A percentile compares a stretch with the other conserved stretches of the same genome.
These are phyloP conservation scores for Crocodylus rhombifer DNA, from an alignment of 2,797 vertebrate species.

Conservation along the genomic window DNA sequence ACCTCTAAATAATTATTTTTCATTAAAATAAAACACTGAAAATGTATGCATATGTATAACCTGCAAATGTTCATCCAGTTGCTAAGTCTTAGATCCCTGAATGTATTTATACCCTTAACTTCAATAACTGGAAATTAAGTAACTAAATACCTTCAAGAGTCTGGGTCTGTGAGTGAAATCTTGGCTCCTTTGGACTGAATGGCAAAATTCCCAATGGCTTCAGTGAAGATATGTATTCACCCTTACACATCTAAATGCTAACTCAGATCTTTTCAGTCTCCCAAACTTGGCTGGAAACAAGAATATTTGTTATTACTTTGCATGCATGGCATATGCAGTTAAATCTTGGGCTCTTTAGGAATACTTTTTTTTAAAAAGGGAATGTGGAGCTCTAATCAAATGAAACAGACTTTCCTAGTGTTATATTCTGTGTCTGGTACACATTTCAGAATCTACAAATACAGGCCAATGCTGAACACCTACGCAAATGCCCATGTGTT, in stretches of 20 bases:
- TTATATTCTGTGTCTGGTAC: neutral
- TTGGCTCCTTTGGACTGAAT: neutral
- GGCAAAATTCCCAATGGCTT: neutral
- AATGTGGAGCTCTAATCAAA: neutral
- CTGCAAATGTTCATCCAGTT: neutral
- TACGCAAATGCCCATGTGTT: rapidly evolving
- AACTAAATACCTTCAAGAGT: too few species aligned
- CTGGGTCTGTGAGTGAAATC: rapidly evolving
- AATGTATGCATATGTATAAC: neutral
- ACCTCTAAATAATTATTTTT: neutral
- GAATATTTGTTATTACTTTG: rapidly evolving
- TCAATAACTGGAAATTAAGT: too few species aligned
- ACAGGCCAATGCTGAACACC: neutral
- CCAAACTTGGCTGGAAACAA: rapidly evolving
- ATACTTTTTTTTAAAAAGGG: constrained; percentile 25
- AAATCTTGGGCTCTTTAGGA: constrained; percentile 17
- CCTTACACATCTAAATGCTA: neutral
- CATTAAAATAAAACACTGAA: neutral
- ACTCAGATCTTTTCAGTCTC: neutral
- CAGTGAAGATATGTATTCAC: rapidly evolving
- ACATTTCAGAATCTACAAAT: neutral
- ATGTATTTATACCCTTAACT: too few species aligned
- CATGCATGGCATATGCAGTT: neutral
- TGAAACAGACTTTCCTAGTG: constrained; percentile 15
- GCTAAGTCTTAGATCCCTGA: neutral